These are phyloP conservation scores for Steatornis caripensis DNA, from an alignment of 2,113 vertebrate genomes.

Conservation along the genomic window DNA sequence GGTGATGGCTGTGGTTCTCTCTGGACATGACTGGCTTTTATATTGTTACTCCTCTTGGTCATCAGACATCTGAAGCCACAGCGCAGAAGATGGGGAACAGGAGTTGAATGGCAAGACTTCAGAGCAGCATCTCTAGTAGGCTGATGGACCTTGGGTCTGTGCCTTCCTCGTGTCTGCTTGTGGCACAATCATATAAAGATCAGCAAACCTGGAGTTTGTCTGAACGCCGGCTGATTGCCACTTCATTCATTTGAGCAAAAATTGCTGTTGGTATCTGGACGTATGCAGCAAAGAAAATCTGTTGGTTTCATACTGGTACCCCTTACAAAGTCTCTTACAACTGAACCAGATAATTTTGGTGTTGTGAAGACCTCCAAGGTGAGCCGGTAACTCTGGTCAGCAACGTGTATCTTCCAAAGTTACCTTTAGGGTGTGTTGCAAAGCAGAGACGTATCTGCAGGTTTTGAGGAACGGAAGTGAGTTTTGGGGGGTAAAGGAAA, in stretches of 20 bases:
- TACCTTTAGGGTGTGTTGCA: rapidly evolving
- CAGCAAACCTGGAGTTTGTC: neutral
- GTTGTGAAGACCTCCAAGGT: neutral
- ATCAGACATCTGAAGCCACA: neutral
- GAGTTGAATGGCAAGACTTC: neutral
- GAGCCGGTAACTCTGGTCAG: neutral
- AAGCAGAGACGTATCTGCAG: neutral
- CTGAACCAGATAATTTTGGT: neutral
- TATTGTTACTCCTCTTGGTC: neutral
- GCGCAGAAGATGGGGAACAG: neutral
- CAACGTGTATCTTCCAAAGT: neutral
- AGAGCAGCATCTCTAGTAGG: neutral
- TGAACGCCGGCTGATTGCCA: neutral
- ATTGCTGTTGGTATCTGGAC: neutral
- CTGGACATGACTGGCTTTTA: neutral
- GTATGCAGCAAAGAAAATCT: neutral
- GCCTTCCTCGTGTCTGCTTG: rapidly evolving
- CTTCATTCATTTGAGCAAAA: neutral
- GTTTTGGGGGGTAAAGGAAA: neutral
- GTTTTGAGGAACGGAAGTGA: neutral
- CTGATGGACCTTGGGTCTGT: neutral
- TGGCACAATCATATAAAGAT: neutral
- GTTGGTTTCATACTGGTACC: neutral
- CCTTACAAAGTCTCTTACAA: neutral
- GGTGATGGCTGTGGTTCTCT: neutral